Evolutionary conservation across 2,797 vertebrate genomes (phyloP).

Genomic region (Cossypha polioptera): DNA sequence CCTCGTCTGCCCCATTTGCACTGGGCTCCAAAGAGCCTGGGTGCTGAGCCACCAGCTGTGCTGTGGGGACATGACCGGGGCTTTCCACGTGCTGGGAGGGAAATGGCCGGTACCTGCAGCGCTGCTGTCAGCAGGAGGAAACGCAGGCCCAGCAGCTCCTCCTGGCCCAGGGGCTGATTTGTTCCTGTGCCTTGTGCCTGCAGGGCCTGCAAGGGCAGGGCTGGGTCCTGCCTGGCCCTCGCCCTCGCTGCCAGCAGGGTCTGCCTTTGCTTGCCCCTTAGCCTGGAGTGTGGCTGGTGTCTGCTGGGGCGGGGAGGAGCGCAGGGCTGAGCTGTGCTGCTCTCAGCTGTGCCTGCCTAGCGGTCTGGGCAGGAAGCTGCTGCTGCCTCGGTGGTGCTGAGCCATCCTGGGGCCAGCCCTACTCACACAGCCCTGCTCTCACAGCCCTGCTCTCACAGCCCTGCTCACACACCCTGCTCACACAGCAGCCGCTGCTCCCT

Average conservation of each 20-base stretch:
- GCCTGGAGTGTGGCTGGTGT: rapidly evolving
- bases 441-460: too few species aligned
- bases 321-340: background rate
- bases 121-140: background rate
- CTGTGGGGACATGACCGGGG: rapidly evolving
- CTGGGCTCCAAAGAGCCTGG: background rate
- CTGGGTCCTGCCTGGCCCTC: background rate
- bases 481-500: background rate
- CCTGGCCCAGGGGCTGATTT: background rate
- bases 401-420: rapidly evolving
- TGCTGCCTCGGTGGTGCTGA: rapidly evolving
- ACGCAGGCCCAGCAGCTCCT: background rate
- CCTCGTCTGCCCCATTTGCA: rapidly evolving
- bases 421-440: background rate
- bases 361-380: background rate
- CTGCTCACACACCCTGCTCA: too few species aligned
- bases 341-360: rapidly evolving
- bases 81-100: background rate
- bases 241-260: background rate
- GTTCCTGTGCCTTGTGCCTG: background rate
- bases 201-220: background rate
- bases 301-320: background rate
- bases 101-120: background rate
- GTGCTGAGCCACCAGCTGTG: background rate
- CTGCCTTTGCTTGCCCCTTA: background rate